Conservation (phyloP, 2,113 vertebrate species). For the Microtus oregoni region DNA sequence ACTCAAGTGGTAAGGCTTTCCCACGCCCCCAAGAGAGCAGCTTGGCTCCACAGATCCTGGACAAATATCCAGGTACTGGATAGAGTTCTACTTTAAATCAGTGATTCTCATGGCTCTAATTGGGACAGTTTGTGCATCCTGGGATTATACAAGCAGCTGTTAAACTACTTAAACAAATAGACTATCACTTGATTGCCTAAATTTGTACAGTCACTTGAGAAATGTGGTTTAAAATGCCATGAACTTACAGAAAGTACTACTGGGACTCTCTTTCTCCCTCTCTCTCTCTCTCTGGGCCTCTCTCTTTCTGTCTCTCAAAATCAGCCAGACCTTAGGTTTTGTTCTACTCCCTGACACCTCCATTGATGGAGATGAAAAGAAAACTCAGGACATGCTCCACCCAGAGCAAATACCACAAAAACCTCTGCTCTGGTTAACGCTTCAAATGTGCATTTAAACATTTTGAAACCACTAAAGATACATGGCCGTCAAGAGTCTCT, state of each 20-base stretch:
- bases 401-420: conserved; percentile 54
- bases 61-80: neutral
- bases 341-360: neutral
- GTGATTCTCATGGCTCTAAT: neutral
- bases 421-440: conserved; percentile 33
- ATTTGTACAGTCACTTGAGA: conserved; percentile 38
- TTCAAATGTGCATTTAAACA: conserved; percentile 60
- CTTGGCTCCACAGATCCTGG: neutral
- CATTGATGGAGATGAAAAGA: neutral
- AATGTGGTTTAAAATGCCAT: neutral
- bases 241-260: neutral
- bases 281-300: neutral
- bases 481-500: conserved; percentile 47
- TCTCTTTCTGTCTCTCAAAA: neutral
- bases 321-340: neutral
- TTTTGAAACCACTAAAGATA: conserved; percentile 20
- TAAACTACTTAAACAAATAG: conserved; percentile 6
- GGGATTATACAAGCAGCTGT: neutral
- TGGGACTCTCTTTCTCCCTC: neutral
- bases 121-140: neutral
- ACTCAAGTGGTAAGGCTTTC: neutral
- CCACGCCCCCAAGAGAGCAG: neutral
- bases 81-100: conserved; percentile 40
- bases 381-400: neutral
- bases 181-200: neutral